Evolutionary conservation across 1,140 invertebrate species (phyloP).

Genomic region (Atta cephalotes): DNA sequence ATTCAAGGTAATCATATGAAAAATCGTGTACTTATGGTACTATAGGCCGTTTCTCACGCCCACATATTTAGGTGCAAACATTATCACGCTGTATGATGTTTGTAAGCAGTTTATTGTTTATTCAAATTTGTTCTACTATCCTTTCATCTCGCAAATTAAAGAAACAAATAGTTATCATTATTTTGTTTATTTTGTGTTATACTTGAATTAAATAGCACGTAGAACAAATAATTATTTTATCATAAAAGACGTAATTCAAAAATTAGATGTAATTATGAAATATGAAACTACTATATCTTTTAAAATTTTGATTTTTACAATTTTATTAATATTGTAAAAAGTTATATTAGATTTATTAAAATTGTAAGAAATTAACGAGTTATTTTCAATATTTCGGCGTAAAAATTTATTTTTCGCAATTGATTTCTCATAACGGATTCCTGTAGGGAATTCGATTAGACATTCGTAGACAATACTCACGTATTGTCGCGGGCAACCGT

Average conservation of each 20-base stretch:
- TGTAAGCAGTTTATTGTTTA: neutral
- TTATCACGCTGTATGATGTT: conserved; percentile 12
- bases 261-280: neutral
- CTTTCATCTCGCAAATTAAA: neutral
- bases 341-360: neutral
- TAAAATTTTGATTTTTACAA: neutral
- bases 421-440: conserved; percentile 19
- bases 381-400: neutral
- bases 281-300: neutral
- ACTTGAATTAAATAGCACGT: neutral
- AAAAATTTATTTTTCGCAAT: conserved; percentile 1
- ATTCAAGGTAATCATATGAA: conserved; percentile 48
- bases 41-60: conserved; percentile 46
- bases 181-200: neutral
- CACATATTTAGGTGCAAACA: conserved; percentile 17
- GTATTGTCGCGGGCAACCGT: conserved; percentile 62
- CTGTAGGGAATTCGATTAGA: conserved; percentile 14
- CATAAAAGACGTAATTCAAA: neutral
- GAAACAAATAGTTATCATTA: neutral
- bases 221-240: neutral
- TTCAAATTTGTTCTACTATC: neutral
- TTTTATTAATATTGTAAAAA: conserved; percentile 18
- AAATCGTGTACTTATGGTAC: conserved; percentile 44
- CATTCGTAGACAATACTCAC: conserved; percentile 36
- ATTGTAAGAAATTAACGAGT: neutral